Evolutionary conservation across 2,113 vertebrate genomes (phyloP).

Genomic region (Triplophysa dalaica): DNA sequence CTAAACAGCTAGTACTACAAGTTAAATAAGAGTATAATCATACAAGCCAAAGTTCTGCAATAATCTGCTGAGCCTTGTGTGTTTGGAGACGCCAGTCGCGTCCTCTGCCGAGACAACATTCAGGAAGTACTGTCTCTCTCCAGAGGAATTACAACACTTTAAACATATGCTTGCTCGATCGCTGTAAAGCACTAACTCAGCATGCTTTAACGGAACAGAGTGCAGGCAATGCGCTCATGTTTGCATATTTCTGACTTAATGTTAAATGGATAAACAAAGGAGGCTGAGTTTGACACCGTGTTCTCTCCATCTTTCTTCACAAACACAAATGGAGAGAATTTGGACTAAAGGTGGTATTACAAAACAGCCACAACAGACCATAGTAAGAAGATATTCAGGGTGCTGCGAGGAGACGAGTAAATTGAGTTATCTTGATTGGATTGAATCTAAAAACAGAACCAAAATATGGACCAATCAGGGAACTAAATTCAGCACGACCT

Average conservation of each 20-base stretch:
- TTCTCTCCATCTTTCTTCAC: conserved; percentile 20
- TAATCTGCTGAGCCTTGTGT: too few relatives aligned
- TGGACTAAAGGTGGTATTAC: conserved; percentile 28
- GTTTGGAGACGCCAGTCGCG: too few relatives aligned
- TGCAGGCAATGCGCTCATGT: neutral
- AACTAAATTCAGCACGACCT: neutral
- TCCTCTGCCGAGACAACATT: neutral
- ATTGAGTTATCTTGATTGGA: neutral
- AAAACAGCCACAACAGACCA: conserved; percentile 13
- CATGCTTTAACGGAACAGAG: conserved; percentile 1
- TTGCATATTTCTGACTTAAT: neutral
- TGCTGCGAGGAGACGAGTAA: conserved; percentile 1
- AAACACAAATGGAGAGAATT: conserved; percentile 20
- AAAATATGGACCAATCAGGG: neutral
- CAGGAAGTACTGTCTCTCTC: neutral
- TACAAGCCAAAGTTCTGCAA: too few relatives aligned
- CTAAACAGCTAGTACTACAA: too few relatives aligned
- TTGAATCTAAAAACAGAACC: too few relatives aligned
- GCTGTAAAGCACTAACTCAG: neutral
- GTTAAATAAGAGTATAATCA: too few relatives aligned
- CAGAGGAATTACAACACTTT: neutral
- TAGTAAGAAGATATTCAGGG: conserved; percentile 15
- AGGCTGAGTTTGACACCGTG: neutral
- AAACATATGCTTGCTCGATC: neutral
- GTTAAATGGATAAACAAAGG: neutral